Evolutionary conservation across 2,888 invertebrate species (phyloP).

Genomic region (Drosophila anomelani): DNA sequence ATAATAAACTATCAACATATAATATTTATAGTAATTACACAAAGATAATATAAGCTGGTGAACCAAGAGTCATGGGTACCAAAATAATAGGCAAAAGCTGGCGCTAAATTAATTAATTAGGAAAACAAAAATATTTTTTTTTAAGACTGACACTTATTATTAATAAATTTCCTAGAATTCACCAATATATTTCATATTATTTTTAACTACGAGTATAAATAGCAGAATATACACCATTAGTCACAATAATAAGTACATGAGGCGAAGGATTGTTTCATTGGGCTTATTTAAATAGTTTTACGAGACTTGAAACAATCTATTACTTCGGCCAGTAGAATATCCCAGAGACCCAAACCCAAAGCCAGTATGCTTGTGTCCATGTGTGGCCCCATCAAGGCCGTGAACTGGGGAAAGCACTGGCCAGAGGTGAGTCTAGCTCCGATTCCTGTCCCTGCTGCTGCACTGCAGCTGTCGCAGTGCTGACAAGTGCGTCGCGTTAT

Average conservation of each 20-base stretch:
- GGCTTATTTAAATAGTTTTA: too few relatives aligned
- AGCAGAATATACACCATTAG: too few relatives aligned
- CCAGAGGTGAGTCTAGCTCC: constrained; percentile 27
- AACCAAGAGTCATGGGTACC: neutral
- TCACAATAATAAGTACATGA: too few relatives aligned
- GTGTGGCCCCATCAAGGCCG: neutral
- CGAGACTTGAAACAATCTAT: neutral
- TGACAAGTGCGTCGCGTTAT: constrained; percentile 50
- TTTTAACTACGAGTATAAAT: neutral
- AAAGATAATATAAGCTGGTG: neutral
- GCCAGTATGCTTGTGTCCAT: neutral
- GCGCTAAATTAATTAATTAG: neutral
- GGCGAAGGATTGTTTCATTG: too few relatives aligned
- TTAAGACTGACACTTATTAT: too few relatives aligned
- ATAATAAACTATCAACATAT: too few relatives aligned
- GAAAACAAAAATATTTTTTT: neutral
- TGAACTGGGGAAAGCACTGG: constrained; percentile 28
- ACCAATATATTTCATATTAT: neutral
- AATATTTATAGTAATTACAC: too few relatives aligned
- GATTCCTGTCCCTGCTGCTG: neutral
- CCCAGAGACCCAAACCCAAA: neutral
- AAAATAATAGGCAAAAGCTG: neutral
- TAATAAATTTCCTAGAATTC: too few relatives aligned
- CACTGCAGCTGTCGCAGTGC: neutral
- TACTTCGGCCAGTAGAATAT: too few relatives aligned